Base-by-base conservation (phyloP, 2,113 vertebrate species). In the Lepisosteus osseus region DNA sequence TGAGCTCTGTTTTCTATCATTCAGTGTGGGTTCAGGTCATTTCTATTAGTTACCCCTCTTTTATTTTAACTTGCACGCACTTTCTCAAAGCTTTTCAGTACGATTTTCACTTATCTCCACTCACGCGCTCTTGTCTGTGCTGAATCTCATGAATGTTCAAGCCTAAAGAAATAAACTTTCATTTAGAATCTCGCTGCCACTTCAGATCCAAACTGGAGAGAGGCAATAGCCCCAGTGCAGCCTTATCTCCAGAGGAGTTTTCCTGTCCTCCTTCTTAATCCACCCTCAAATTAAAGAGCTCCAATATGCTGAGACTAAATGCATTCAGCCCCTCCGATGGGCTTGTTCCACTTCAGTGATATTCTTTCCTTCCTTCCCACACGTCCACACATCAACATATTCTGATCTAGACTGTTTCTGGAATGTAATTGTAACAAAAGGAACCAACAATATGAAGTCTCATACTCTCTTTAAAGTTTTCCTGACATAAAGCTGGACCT, bases 161-260 rank as follows among this genome's bases (percentile, higher is more conserved):
- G 9, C 15, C n/a, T n/a, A 5, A 17, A 57, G 55, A 54, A 51
- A 65, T 41, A 67, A 57, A 59, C 54, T 44, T 65, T 72, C 29
- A 12, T 40, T 65, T 13, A 42, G 61, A 54, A 65, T 42, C 47
- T 7, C 41, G 14, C 47, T 64, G 61, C 7, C 65, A 62, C 66
- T 15, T 71, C 45, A 43, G 47, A 55, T 57, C 66, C 29, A 12
- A 51, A 61, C 51, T 1, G 15, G 42, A 45, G 51, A 59, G 61
- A 54, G 40, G 40, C 45, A 61, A 67, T 40, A 62, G 47, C 3
- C 29, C 40, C 3, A 57, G 61, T 68, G 43, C 57, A 61, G 15
- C n/a, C 56, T 51, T 73, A 68, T 74, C 61, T 69, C 47, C 54
- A 63, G 40, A 74, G 61, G 67, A 17, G 67, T 51, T 67, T 69